Evolutionary conservation across 2,797 vertebrate species (phyloP), one percentile per base, ranked within the genome.

Genomic region (Aplochiton taeniatus): DNA sequence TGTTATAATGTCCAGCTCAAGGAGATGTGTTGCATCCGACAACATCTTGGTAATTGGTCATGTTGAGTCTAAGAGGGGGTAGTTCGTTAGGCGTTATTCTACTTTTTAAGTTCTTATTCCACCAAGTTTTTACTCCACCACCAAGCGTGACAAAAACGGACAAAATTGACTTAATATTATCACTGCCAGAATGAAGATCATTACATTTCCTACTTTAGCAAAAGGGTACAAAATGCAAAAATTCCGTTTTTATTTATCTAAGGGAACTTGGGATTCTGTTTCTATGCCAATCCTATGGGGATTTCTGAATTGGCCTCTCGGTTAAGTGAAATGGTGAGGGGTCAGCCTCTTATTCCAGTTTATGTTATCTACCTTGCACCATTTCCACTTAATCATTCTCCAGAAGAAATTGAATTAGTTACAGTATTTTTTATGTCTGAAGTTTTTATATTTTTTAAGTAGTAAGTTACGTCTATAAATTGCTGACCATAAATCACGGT

Each of bases 351-450:
- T 9, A 4, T 73, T 75, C 70, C 31, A 61, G 46, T 16, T 9
- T 49, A 65, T 77, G 72, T 76, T 66, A 71, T 72, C 70, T 58
- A 9, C 59, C 63, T 65, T 70, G 47, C 68, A 66, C 76, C 70
- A 66, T 61, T 50, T 43, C 57, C 45, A 42, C 58, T 62, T 61
- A 57, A 66, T 63, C 65, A 66, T 65, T 69, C 63, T 63, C 7
- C 0, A 47, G 61, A 74, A 54, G 19, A 56, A 31, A 41, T 42
- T 8, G 11, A 31, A 56, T 69, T 61, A 51, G 46, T 61, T 66
- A 19, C 47, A 41, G 64, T 46, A 45, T 31, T 41, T 51, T 17
- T 9, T n/a, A 17, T 51, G 49, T 51, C n/a, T 51, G n/a, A 31
- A 31, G 31, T 8, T 50, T 11, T 79, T 0, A 82, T 63, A 72